Percentiles rank a stretch among this genome's conserved stretches.
Evolutionary conservation across 2,113 vertebrate species (phyloP).

Genomic region (Catharus bicknelli): DNA sequence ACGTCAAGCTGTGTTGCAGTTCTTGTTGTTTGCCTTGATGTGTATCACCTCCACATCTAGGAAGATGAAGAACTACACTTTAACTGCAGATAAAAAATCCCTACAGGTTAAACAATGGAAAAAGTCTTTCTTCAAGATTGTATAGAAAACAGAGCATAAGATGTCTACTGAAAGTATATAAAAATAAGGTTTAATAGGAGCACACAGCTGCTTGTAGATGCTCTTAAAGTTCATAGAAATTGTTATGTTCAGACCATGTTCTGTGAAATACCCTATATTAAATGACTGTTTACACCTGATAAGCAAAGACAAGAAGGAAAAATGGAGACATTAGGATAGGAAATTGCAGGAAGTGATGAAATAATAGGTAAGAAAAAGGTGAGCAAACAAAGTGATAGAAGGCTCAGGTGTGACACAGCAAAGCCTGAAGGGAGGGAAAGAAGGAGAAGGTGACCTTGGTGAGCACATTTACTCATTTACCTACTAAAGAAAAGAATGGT

Average conservation of each 20-base stretch:
- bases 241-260: not conserved
- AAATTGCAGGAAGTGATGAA: not conserved
- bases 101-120: not conserved
- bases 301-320: not conserved
- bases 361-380: not conserved
- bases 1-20: not conserved
- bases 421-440: not conserved
- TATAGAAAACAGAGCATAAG: not conserved
- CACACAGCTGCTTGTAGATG: not conserved
- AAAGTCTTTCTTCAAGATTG: not conserved
- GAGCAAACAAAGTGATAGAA: not conserved
- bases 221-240: not conserved
- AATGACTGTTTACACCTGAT: not conserved
- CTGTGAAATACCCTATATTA: not conserved
- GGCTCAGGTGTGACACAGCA: not conserved
- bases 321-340: not conserved
- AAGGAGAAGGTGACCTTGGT: not conserved
- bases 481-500: not conserved
- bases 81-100: not conserved
- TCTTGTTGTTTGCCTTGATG: not conserved
- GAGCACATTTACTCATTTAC: not conserved
- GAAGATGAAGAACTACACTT: not conserved
- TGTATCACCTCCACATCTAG: not conserved
- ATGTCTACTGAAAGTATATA: not conserved
- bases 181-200: not conserved